Conservation (phyloP, 2,888 invertebrate species). For the Cantharis rustica region DNA sequence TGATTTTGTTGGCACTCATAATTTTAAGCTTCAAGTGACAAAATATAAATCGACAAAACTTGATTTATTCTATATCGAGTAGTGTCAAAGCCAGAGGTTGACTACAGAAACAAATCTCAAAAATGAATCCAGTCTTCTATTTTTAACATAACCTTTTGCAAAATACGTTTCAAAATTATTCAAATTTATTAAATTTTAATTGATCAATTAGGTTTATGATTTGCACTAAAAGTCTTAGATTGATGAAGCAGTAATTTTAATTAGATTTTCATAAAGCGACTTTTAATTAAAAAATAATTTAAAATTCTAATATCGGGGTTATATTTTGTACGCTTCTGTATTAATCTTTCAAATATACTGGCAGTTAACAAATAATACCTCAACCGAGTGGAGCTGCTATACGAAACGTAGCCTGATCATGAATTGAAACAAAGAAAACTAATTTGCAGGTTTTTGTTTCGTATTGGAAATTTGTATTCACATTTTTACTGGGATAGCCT, state of each 20-base stretch:
- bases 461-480: slow-evolving; percentile 18
- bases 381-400: neutral
- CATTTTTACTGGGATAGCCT: slow-evolving; percentile 4
- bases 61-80: neutral
- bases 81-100: neutral
- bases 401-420: slow-evolving; percentile 1
- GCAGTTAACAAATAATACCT: slow-evolving; percentile 7
- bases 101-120: neutral
- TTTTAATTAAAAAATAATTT: neutral
- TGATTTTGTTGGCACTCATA: neutral
- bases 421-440: slow-evolving; percentile 15
- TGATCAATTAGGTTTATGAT: neutral
- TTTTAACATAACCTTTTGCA: neutral
- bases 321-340: neutral
- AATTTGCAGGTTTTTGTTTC: slow-evolving; percentile 10
- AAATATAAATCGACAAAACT: neutral
- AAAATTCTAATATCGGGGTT: neutral
- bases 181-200: neutral
- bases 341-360: slow-evolving; percentile 1
- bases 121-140: neutral
- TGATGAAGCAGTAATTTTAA: neutral
- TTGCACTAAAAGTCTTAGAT: neutral
- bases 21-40: neutral
- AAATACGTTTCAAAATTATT: neutral
- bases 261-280: neutral